A percentile compares a stretch with the other conserved stretches of the same genome.
phyloP scores from a whole-genome alignment of 2,888 invertebrate species.

The Phyto melanocephala region DNA sequence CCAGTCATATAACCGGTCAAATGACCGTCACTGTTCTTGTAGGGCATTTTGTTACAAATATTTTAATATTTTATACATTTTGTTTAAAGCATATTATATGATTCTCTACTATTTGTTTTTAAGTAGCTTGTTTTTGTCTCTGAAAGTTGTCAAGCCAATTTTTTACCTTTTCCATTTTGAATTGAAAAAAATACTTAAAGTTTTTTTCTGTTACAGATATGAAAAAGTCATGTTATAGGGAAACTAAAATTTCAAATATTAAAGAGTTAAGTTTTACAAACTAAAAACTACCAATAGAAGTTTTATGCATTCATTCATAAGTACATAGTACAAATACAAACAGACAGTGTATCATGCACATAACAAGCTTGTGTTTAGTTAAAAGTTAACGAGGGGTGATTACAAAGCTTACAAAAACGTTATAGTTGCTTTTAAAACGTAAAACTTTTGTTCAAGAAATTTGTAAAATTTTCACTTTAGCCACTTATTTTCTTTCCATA shows the following conservation, averaged over 20 bases:
- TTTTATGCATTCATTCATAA: conserved; percentile 45
- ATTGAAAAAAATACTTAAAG: not conserved
- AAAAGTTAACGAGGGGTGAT: no score
- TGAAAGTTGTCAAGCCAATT: not conserved
- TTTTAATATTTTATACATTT: not conserved
- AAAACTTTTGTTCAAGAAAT: no score
- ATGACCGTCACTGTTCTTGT: no score
- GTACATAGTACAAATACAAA: conserved; percentile 1
- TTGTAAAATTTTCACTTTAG: not conserved
- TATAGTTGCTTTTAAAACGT: no score
- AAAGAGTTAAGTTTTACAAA: conserved; percentile 11
- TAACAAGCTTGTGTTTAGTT: not conserved
- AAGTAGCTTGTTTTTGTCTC: conserved; percentile 9
- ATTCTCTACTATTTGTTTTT: not conserved
- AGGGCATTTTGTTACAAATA: no score
- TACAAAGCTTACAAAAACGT: no score
- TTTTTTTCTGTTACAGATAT: conserved; percentile 14
- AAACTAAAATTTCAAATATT: conserved; percentile 44
- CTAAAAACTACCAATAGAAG: conserved; percentile 5
- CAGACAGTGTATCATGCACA: not conserved
- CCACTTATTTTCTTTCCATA: no score
- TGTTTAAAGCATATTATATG: not conserved
- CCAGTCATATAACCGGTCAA: no score
- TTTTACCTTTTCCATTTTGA: not conserved
- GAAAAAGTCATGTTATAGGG: conserved; percentile 50